Conservation (phyloP, 2,113 vertebrate species). For the Lasiurus cinereus region DNA sequence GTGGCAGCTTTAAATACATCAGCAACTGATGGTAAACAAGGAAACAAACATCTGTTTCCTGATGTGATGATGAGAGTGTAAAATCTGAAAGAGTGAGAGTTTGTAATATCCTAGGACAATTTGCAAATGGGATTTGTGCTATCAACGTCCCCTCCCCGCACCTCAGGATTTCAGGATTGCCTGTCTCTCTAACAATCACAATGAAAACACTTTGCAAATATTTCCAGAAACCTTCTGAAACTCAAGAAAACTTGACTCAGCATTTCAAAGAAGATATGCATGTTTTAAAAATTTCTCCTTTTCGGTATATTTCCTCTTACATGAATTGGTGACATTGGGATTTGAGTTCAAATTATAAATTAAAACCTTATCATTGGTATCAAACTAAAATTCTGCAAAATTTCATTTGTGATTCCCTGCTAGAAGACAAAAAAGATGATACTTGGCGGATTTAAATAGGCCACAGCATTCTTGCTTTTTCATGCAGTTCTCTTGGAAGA, state of each 20-base stretch:
- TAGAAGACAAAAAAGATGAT: background rate
- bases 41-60: background rate
- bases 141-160: no score
- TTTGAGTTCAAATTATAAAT: conserved; percentile 12
- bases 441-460: background rate
- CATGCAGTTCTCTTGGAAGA: background rate
- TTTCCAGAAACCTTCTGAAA: background rate
- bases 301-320: conserved; percentile 4
- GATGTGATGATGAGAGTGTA: background rate
- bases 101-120: background rate
- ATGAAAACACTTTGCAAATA: background rate
- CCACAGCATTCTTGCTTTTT: background rate
- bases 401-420: background rate
- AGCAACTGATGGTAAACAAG: conserved; percentile 16
- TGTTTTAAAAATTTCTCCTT: background rate
- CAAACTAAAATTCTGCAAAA: background rate
- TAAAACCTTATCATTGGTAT: background rate
- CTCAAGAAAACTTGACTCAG: background rate
- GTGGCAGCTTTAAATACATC: conserved; percentile 1
- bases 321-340: background rate
- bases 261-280: background rate
- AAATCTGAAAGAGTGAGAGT: background rate
- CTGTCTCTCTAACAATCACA: background rate
- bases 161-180: background rate
- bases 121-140: background rate